Evolutionary conservation across 2,113 vertebrate species (phyloP).

Genomic region (Edolisoma coerulescens): DNA sequence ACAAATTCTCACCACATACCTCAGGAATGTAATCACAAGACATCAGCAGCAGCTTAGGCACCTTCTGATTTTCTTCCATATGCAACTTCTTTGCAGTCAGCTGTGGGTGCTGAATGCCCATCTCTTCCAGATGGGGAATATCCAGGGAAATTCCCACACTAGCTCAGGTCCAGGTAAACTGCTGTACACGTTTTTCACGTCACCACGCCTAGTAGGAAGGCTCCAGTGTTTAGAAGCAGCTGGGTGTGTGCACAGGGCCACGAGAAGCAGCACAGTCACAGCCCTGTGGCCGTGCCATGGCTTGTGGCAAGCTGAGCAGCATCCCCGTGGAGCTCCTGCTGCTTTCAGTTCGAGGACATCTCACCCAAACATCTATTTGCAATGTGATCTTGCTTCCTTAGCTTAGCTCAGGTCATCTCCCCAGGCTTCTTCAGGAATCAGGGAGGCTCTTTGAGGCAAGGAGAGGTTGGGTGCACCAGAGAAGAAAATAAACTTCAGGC

Average conservation of each 20-base stretch:
- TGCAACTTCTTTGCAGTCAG: rapidly evolving
- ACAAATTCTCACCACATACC: not conserved
- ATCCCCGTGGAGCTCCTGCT: not conserved
- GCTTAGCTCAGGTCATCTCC: not conserved
- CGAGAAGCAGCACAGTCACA: rapidly evolving
- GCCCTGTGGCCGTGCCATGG: too few relatives aligned
- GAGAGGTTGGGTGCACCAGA: not conserved
- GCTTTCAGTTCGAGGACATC: not conserved
- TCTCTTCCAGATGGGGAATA: not conserved
- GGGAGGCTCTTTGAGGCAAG: not conserved
- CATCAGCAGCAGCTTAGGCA: not conserved
- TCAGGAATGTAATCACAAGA: not conserved
- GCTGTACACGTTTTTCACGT: rapidly evolving
- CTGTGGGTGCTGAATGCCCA: not conserved
- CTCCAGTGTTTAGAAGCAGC: not conserved
- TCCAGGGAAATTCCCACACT: not conserved
- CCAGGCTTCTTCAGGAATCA: not conserved
- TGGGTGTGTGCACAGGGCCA: not conserved
- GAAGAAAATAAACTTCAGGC: not conserved
- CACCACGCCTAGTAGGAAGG: not conserved
- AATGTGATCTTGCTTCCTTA: not conserved
- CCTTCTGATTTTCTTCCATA: not conserved
- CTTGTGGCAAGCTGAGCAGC: not conserved
- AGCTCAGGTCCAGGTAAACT: not conserved
- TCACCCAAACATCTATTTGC: rapidly evolving